phyloP scores from a whole-genome alignment of 2,888 invertebrate species.

The Camponotus fellah region DNA sequence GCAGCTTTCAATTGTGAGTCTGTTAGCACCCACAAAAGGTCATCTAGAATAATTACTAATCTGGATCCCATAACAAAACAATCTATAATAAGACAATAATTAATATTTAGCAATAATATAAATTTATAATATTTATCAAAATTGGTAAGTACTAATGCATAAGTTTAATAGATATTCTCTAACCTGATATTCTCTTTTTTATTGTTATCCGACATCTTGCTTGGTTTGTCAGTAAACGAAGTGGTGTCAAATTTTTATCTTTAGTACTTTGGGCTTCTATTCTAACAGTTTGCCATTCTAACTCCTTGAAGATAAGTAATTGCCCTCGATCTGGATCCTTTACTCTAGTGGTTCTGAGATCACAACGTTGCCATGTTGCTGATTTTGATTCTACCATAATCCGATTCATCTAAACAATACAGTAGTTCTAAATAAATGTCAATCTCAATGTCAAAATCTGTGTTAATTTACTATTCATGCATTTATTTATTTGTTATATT shows the following conservation, averaged over 20 bases:
- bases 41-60: slow-evolving; percentile 96
- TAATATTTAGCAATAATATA: slow-evolving; percentile 11
- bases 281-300: slow-evolving; percentile 98
- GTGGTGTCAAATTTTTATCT: slow-evolving; percentile 93
- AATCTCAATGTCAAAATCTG: slow-evolving; percentile 23
- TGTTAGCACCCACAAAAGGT: slow-evolving; percentile 98
- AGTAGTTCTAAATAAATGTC: slow-evolving; percentile 18
- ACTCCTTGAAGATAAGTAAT: slow-evolving; percentile 97
- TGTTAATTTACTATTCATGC: slow-evolving; percentile 67
- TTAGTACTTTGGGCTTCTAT: slow-evolving; percentile 96
- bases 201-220: slow-evolving; percentile 98
- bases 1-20: slow-evolving; percentile 98
- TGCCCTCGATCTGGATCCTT: slow-evolving; percentile 96
- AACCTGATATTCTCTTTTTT: slow-evolving; percentile 95
- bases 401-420: slow-evolving; percentile 89
- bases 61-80: slow-evolving; percentile 97
- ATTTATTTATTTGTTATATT: not conserved
- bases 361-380: slow-evolving; percentile 95
- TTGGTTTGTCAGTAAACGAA: slow-evolving; percentile 96
- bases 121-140: slow-evolving; percentile 3
- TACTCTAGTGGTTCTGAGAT: slow-evolving; percentile 96
- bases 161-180: slow-evolving; percentile 80
- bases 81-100: slow-evolving; percentile 88
- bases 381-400: slow-evolving; percentile 97
- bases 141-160: not conserved